Conservation (phyloP, 2,113 vertebrate genomes). For the Gambusia holbrooki region DNA sequence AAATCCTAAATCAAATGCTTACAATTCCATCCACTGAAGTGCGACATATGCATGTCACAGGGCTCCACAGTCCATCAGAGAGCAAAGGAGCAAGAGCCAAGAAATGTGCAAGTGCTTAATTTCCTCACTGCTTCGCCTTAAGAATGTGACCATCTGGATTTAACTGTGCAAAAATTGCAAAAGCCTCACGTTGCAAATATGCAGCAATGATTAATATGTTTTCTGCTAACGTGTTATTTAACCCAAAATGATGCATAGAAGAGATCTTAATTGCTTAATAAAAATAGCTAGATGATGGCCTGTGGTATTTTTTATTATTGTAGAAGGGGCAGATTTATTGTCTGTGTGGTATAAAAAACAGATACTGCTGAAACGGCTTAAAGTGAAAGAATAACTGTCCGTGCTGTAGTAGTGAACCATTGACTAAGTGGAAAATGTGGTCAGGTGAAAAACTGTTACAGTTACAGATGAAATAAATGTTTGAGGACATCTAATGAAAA, state of each 20-base stretch:
- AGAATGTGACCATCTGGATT: background rate
- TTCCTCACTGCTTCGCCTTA: background rate
- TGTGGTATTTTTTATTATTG: background rate
- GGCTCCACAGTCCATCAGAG: background rate
- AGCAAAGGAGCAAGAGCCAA: background rate
- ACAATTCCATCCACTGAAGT: slow-evolving; percentile 5
- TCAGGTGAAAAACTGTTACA: no score
- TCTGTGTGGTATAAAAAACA: no score
- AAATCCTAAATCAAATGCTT: background rate
- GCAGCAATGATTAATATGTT: background rate
- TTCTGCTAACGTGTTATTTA: background rate
- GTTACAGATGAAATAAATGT: background rate
- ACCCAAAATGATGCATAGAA: background rate
- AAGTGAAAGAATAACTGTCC: no score
- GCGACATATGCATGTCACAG: background rate
- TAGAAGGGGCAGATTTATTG: background rate
- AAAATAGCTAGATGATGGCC: background rate
- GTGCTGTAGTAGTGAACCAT: no score
- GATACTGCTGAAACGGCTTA: no score
- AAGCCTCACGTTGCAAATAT: background rate
- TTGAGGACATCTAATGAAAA: background rate
- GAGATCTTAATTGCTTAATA: background rate
- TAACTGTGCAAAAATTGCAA: background rate
- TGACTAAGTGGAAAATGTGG: no score
- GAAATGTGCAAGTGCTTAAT: background rate